Evolutionary conservation across 2,888 invertebrate genomes (phyloP), one percentile per base, ranked within the genome.

Genomic region (Girardia tigrina): DNA sequence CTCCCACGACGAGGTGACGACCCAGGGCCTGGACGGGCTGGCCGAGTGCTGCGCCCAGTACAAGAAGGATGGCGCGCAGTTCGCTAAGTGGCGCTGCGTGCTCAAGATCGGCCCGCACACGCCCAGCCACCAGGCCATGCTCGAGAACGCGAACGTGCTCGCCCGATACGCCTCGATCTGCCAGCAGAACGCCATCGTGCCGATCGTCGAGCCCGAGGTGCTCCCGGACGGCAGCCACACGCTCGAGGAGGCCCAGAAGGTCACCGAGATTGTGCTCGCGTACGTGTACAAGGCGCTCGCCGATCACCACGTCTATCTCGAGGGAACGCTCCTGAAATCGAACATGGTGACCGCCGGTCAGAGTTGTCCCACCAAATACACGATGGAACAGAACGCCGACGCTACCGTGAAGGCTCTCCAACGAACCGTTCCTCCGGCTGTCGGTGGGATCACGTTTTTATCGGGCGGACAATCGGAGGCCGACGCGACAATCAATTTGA

Each of bases 401-500:
- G 95, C 95, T 71, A 98, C 98, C 2, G 94, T 95, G 74, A 89
- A 90, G 70, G 94, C 97, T 79, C 87, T 98, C 76, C 89, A 90
- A 80, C 88, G 97, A 81, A 93, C 92, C 78, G 94, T 98, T 20
- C 97, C 97, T 75, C 89, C 92, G 75, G 95, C 97, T 77, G 95
- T 98, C 79, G 90, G 94, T 84, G 91, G 91, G 90, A 86, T 98
- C 78, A 91, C 92, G 79, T 98, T 98, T 90, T 88, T 98, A 82
- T 97, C 95, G 80, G 97, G 98, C 80, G 98, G 98, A 78, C 97
- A 98, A 86, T 92, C 93, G 75, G 98, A 98, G 85, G 94, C 94
- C 82, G 95, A 97, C 81, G 95, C 97, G 14, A 90, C 95, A 1
- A 89, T 94, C 78, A 90, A 98, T 86, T 88, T 98, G 86, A 91